These are phyloP conservation scores for Desmodus rotundus DNA, from an alignment of 2,113 vertebrate species.

Conservation along the genomic window DNA sequence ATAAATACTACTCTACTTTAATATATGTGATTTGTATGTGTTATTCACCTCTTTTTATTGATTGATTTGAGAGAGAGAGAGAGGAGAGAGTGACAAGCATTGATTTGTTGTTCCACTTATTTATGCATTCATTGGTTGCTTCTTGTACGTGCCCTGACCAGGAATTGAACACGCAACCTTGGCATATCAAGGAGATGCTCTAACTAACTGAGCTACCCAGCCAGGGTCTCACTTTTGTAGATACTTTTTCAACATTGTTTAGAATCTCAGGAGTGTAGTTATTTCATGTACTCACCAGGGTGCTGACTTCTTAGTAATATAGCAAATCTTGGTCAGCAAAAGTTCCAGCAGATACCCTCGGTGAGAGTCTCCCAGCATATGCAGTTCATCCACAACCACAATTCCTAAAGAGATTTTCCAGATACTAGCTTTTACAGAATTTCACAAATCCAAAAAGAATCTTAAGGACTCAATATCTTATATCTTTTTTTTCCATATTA, in stretches of 20 bases:
- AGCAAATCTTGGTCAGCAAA: constrained; percentile 94
- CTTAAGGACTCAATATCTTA: background rate
- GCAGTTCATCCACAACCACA: constrained; percentile 96
- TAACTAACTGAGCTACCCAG: too few relatives aligned
- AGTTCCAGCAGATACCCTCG: constrained; percentile 96
- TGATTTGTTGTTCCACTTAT: too few relatives aligned
- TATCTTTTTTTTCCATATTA: too few relatives aligned
- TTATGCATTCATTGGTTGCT: too few relatives aligned
- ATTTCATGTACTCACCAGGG: constrained; percentile 79
- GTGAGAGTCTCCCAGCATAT: constrained; percentile 95
- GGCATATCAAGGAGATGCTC: too few relatives aligned
- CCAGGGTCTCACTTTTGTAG: background rate
- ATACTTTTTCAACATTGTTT: background rate
- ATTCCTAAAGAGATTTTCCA: constrained; percentile 84
- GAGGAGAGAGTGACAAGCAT: too few relatives aligned
- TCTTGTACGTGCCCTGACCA: too few relatives aligned
- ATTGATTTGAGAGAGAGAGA: too few relatives aligned
- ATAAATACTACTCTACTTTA: background rate
- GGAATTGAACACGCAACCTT: too few relatives aligned
- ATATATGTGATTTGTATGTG: background rate
- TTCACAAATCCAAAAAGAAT: constrained; percentile 24
- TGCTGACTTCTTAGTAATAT: constrained; percentile 85
- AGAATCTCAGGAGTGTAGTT: constrained; percentile 4
- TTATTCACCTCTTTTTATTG: background rate
- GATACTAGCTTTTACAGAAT: constrained; percentile 25